Conservation (phyloP, 2,888 invertebrate genomes). For the Poecilus cupreus region DNA sequence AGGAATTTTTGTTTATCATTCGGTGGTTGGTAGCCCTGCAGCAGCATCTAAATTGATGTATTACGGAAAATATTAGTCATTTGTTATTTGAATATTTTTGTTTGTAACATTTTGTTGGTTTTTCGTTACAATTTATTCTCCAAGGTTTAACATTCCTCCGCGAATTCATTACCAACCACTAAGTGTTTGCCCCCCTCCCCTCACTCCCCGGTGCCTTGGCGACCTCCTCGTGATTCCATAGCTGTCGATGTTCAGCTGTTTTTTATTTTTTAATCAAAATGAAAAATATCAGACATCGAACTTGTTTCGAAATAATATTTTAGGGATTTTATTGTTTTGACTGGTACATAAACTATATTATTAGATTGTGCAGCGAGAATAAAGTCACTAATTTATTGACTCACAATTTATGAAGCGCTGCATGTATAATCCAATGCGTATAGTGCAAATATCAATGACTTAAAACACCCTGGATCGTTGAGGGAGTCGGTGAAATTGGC, state of each 20-base stretch:
- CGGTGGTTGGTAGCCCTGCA: too few relatives aligned
- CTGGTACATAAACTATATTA: conserved; percentile 72
- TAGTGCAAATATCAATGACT: conserved; percentile 45
- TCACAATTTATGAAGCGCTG: conserved; percentile 71
- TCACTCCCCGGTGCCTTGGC: too few relatives aligned
- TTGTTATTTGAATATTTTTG: too few relatives aligned
- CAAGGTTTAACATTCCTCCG: conserved; percentile 3
- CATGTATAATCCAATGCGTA: conserved; percentile 58
- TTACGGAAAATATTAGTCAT: too few relatives aligned
- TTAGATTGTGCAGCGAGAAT: conserved; percentile 73
- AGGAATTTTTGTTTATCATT: too few relatives aligned
- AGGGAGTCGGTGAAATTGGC: too few relatives aligned
- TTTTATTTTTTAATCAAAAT: conserved; percentile 55
- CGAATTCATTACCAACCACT: conserved; percentile 24
- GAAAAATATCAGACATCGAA: conserved; percentile 56
- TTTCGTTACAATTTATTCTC: background rate
- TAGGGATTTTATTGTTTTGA: conserved; percentile 73
- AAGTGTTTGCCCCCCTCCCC: conserved; percentile 6
- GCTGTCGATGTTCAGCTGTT: conserved; percentile 17
- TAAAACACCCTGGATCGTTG: conserved; percentile 16
- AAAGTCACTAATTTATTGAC: conserved; percentile 73
- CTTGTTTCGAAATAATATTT: conserved; percentile 72
- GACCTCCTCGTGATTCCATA: conserved; percentile 16
- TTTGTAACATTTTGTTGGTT: background rate
- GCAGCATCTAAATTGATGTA: too few relatives aligned